Conservation (phyloP, 2,113 vertebrate genomes). For the Dicrurus megarhynchus region DNA sequence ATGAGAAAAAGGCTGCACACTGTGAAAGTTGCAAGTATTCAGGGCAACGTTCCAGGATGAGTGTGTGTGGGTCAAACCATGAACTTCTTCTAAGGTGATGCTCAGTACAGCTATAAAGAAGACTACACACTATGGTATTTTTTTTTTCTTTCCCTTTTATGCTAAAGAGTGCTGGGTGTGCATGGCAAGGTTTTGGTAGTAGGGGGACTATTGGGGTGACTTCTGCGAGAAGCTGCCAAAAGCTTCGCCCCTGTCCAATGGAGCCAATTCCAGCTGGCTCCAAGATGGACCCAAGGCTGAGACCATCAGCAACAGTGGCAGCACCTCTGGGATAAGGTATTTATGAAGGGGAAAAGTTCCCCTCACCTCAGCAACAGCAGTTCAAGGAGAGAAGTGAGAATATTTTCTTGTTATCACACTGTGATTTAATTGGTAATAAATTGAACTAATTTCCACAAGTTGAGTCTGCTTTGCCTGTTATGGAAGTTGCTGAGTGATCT, state of each 20-base stretch:
- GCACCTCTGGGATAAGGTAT: neutral
- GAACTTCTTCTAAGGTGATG: neutral
- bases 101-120: neutral
- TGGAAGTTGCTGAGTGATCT: neutral
- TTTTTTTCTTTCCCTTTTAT: neutral
- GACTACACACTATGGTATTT: accelerated
- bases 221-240: neutral
- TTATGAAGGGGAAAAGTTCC: neutral
- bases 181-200: neutral
- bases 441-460: neutral
- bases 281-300: neutral
- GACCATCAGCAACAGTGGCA: neutral
- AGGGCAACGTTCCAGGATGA: neutral
- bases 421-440: neutral
- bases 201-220: too few relatives aligned
- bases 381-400: neutral
- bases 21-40: neutral
- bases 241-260: neutral
- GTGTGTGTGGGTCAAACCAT: neutral
- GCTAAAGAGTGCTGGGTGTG: neutral
- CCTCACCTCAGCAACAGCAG: neutral
- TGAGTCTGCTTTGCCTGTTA: neutral
- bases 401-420: neutral
- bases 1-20: neutral
- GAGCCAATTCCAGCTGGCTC: neutral